Conservation (phyloP, 2,113 vertebrate species). For the Psittacara wagleri region DNA sequence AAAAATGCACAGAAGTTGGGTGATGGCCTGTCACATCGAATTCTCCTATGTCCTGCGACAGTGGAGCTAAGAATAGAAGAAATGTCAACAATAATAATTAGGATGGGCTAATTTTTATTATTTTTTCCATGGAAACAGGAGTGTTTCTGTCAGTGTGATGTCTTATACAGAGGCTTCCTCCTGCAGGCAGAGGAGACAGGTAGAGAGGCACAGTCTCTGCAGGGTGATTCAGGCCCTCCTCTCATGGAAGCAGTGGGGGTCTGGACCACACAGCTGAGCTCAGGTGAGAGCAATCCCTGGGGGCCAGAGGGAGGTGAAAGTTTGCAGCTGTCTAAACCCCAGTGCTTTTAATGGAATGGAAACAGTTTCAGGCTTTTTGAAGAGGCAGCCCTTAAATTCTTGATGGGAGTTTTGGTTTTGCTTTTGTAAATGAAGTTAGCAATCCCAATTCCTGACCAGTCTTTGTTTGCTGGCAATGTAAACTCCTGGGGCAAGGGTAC, state of each 20-base stretch:
- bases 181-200: not conserved
- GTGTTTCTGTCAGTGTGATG: not conserved
- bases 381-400: not conserved
- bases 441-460: not conserved
- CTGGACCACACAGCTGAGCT: not conserved
- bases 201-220: not conserved
- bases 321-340: not conserved
- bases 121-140: slow-evolving; percentile 21
- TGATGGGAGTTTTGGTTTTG: slow-evolving; percentile 14
- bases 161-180: not conserved
- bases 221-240: not conserved
- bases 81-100: not conserved
- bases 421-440: slow-evolving; percentile 3
- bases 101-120: slow-evolving; percentile 23
- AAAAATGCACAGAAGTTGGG: not conserved
- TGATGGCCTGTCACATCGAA: not conserved
- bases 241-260: not conserved
- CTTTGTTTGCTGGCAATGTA: slow-evolving; percentile 47
- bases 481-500: slow-evolving; percentile 27
- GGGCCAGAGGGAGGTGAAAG: not conserved
- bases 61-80: not conserved
- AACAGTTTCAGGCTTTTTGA: not conserved
- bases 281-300: not conserved
- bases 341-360: not conserved
- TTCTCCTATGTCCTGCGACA: not conserved